These are phyloP conservation scores for Pachliopta kotzebuea DNA, from an alignment of 2,888 invertebrate species.

Conservation along the genomic window DNA sequence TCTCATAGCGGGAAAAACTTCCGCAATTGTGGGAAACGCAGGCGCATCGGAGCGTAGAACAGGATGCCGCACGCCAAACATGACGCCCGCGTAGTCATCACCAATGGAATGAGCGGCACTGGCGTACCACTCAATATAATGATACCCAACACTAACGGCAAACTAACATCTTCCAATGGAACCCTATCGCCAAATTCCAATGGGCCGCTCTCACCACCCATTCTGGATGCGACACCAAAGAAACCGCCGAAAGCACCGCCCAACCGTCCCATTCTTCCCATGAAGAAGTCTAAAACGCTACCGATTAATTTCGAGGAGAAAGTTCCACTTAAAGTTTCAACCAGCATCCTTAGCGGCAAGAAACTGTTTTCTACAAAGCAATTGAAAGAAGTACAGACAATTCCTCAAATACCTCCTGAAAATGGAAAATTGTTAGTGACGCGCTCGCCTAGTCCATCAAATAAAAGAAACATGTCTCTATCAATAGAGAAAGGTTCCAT, in stretches of 20 bases:
- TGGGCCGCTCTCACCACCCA: conserved; percentile 65
- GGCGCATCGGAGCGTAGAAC: conserved; percentile 50
- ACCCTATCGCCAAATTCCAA: conserved; percentile 53
- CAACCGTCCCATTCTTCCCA: conserved; percentile 62
- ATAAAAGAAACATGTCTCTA: conserved; percentile 61
- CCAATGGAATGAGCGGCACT: conserved; percentile 40
- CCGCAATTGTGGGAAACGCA: conserved; percentile 69
- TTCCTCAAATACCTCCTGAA: conserved; percentile 49
- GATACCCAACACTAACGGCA: conserved; percentile 50
- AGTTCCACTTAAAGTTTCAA: conserved; percentile 54
- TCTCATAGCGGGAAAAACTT: conserved; percentile 66
- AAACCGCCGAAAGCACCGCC: conserved; percentile 70
- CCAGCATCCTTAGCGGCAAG: conserved; percentile 58
- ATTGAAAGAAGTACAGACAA: conserved; percentile 67
- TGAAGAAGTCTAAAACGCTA: conserved; percentile 71
- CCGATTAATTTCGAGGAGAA: conserved; percentile 71
- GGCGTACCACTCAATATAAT: conserved; percentile 54
- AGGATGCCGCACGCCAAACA: conserved; percentile 62
- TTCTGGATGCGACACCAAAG: conserved; percentile 65
- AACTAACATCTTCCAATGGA: conserved; percentile 37
- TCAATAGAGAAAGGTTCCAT: conserved; percentile 75
- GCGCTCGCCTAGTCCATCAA: conserved; percentile 65
- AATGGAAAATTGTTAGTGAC: conserved; percentile 54
- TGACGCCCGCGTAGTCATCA: conserved; percentile 39
- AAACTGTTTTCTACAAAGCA: conserved; percentile 68